Evolutionary conservation across 2,888 invertebrate species (phyloP).

Genomic region (Perizoma flavofasciatum): DNA sequence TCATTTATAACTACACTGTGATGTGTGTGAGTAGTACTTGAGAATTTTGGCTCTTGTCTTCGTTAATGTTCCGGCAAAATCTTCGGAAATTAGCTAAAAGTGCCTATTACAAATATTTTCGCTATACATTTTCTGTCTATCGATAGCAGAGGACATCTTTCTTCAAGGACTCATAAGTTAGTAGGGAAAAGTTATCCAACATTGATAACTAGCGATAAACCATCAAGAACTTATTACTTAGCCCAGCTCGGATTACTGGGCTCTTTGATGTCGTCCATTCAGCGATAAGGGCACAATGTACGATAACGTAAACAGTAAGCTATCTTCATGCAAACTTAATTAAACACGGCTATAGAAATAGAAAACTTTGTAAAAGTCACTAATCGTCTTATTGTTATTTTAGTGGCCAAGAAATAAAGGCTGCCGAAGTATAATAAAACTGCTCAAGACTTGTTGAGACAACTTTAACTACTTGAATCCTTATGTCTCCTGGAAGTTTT

Average conservation of each 20-base stretch:
- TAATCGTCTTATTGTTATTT: no score
- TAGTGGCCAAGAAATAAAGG: no score
- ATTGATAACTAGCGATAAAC: slow-evolving; percentile 44
- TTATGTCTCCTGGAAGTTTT: no score
- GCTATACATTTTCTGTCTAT: slow-evolving; percentile 6
- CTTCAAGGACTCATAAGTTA: slow-evolving; percentile 22
- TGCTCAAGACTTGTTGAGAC: no score
- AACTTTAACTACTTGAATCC: no score
- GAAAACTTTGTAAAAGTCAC: no score
- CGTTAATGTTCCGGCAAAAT: background rate
- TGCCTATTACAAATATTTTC: slow-evolving; percentile 2
- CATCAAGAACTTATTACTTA: slow-evolving; percentile 62
- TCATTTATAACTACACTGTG: no score
- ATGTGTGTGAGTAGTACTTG: no score
- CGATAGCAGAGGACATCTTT: slow-evolving; percentile 7
- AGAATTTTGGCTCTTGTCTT: no score
- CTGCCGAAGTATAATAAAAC: no score
- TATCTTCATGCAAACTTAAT: background rate
- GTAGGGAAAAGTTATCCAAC: slow-evolving; percentile 27
- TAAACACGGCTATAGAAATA: no score
- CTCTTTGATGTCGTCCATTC: slow-evolving; percentile 52
- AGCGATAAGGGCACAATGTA: slow-evolving; percentile 32
- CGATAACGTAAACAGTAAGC: slow-evolving; percentile 9
- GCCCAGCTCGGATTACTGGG: slow-evolving; percentile 51
- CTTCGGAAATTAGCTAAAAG: background rate